These are phyloP conservation scores for Tachypleus tridentatus DNA, from an alignment of 1,140 invertebrate genomes.

Conservation along the genomic window DNA sequence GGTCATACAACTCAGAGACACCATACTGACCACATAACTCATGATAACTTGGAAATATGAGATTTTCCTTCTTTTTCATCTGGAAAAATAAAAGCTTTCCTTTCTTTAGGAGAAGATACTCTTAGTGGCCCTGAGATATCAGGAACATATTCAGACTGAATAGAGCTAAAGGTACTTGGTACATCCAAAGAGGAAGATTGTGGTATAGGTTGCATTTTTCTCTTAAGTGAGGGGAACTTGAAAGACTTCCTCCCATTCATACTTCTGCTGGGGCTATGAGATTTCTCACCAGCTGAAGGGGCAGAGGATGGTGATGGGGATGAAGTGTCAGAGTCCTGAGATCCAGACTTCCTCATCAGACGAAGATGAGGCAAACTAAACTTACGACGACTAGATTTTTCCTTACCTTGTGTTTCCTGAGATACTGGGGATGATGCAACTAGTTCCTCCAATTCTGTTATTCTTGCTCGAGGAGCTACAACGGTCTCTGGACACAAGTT, in stretches of 20 bases:
- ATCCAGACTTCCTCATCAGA: slow-evolving; percentile 16
- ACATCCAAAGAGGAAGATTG: background rate
- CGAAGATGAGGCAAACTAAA: slow-evolving; percentile 17
- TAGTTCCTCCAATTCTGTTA: too few relatives aligned
- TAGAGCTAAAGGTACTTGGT: background rate
- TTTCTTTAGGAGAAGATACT: background rate
- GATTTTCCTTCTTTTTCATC: background rate
- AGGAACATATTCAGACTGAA: background rate
- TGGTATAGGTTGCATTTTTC: background rate
- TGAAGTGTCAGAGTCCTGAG: slow-evolving; percentile 16
- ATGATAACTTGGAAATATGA: too few relatives aligned
- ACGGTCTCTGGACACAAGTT: too few relatives aligned
- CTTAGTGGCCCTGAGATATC: background rate
- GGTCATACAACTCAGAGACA: too few relatives aligned
- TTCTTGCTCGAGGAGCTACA: too few relatives aligned
- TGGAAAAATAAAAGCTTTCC: background rate
- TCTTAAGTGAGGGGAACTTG: background rate
- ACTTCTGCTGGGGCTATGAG: background rate
- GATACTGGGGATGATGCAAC: too few relatives aligned
- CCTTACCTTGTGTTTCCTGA: background rate
- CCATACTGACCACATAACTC: too few relatives aligned
- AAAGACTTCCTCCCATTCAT: background rate
- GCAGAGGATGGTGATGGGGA: slow-evolving; percentile 5
- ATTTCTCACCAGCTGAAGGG: background rate
- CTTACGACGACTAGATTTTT: slow-evolving; percentile 13